Percentiles rank a stretch among this genome's conserved stretches.
Conservation (phyloP, 2,113 vertebrate species). For the Mus musculus region GRCm39 chr2:103325001-103325500, state of each 20-base stretch:
- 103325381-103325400: background rate
- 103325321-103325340: background rate
- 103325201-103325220: background rate
- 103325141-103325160: background rate
- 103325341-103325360: background rate
- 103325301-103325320: background rate
- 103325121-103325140: background rate
- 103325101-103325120: background rate
- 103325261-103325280: background rate
- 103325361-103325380: background rate
- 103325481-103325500: background rate
- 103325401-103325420: background rate
- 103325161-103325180: background rate
- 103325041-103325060: conserved; percentile 26
- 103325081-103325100: conserved; percentile 40
- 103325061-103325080: conserved; percentile 22
- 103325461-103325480: background rate
- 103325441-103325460: background rate
- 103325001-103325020: background rate
- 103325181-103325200: background rate
- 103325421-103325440: background rate
- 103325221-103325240: background rate
- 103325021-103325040: background rate
- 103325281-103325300: background rate
- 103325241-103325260: background rate